Conservation (phyloP, 1,140 invertebrate genomes). For the Tenebrio molitor region DNA sequence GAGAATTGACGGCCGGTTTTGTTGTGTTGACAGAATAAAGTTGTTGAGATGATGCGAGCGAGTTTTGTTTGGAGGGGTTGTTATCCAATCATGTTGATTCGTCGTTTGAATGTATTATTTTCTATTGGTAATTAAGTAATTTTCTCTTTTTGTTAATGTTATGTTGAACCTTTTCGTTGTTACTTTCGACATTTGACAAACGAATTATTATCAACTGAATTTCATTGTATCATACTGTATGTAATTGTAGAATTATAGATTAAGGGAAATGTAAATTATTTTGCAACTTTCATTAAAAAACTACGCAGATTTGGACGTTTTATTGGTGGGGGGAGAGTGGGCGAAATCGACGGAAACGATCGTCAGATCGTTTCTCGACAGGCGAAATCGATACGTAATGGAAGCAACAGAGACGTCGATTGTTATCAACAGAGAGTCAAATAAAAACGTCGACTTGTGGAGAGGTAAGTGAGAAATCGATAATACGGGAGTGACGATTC, state of each 20-base stretch:
- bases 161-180: slow-evolving; percentile 60
- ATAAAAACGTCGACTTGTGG: too few relatives aligned
- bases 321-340: too few relatives aligned
- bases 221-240: slow-evolving; percentile 55
- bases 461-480: too few relatives aligned
- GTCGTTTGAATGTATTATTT: slow-evolving; percentile 35
- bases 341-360: too few relatives aligned
- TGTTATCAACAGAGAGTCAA: too few relatives aligned
- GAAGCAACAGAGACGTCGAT: too few relatives aligned
- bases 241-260: slow-evolving; percentile 55
- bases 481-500: too few relatives aligned
- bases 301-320: too few relatives aligned
- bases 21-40: slow-evolving; percentile 27
- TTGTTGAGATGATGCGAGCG: background rate
- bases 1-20: slow-evolving; percentile 59
- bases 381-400: too few relatives aligned
- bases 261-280: slow-evolving; percentile 60
- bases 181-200: slow-evolving; percentile 52
- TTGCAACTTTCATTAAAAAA: slow-evolving; percentile 57
- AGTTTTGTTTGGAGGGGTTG: background rate
- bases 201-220: slow-evolving; percentile 12
- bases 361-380: too few relatives aligned
- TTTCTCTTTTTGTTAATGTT: slow-evolving; percentile 57
- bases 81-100: background rate
- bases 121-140: slow-evolving; percentile 48